Percentiles rank a stretch among this genome's conserved stretches.
Evolutionary conservation across 2,888 invertebrate genomes (phyloP).

Genomic region (Drosophila neonasuta): DNA sequence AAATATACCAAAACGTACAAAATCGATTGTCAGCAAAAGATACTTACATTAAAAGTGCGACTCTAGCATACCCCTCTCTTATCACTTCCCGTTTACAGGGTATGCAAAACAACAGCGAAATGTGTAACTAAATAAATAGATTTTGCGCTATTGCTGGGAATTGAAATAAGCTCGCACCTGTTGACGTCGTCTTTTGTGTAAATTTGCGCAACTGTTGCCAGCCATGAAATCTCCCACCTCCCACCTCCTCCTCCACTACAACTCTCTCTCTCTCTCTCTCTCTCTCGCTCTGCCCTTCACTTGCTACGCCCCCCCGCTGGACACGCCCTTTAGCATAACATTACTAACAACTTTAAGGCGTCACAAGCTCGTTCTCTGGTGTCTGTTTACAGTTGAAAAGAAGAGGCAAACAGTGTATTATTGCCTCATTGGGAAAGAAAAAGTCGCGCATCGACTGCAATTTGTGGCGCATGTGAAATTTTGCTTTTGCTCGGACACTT

Average conservation of each 20-base stretch:
- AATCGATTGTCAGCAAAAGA: no score
- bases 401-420: background rate
- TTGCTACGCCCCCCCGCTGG: background rate
- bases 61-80: background rate
- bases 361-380: slow-evolving; percentile 34
- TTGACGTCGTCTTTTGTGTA: slow-evolving; percentile 61
- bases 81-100: background rate
- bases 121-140: slow-evolving; percentile 68
- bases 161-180: slow-evolving; percentile 65
- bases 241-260: background rate
- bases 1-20: no score
- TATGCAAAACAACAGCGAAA: slow-evolving; percentile 33
- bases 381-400: slow-evolving; percentile 36
- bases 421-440: slow-evolving; percentile 35
- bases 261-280: background rate
- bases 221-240: slow-evolving; percentile 17
- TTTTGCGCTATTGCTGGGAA: slow-evolving; percentile 49
- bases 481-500: slow-evolving; percentile 29
- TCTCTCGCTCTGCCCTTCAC: background rate
- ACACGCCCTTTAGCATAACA: background rate
- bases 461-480: slow-evolving; percentile 37
- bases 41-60: background rate
- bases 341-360: slow-evolving; percentile 1
- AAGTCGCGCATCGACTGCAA: slow-evolving; percentile 36
- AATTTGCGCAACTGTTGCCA: slow-evolving; percentile 69